Conservation (phyloP, 2,888 invertebrate species). For the Morpho achilles region DNA sequence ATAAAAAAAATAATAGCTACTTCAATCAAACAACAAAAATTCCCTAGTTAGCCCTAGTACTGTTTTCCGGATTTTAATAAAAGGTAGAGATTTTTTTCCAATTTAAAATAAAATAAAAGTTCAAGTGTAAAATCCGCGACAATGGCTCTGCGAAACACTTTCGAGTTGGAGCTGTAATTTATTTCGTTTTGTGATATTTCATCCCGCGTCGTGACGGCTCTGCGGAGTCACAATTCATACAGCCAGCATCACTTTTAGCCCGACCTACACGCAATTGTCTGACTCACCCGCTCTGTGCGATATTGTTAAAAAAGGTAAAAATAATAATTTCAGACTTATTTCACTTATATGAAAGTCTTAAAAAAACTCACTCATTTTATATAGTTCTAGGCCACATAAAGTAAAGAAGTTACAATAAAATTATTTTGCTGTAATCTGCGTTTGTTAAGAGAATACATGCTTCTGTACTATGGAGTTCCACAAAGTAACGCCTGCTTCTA, state of each 20-base stretch:
- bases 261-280: neutral
- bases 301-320: neutral
- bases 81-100: neutral
- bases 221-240: conserved; percentile 3
- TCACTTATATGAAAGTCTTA: no score
- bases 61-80: neutral
- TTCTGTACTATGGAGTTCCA: no score
- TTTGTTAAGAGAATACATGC: no score
- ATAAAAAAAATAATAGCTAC: no score
- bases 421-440: no score
- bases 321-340: no score
- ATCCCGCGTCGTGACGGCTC: conserved; percentile 23
- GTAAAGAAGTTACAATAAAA: no score
- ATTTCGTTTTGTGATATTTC: conserved; percentile 57
- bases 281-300: neutral
- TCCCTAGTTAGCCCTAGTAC: no score
- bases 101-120: neutral
- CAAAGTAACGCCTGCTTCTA: no score
- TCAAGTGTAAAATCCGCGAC: conserved; percentile 12
- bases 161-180: conserved; percentile 47
- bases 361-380: no score
- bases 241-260: conserved; percentile 1
- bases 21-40: no score
- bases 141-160: conserved; percentile 35
- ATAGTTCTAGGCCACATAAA: no score